Conservation (phyloP, 1,140 invertebrate genomes). For the Procambarus clarkii region DNA sequence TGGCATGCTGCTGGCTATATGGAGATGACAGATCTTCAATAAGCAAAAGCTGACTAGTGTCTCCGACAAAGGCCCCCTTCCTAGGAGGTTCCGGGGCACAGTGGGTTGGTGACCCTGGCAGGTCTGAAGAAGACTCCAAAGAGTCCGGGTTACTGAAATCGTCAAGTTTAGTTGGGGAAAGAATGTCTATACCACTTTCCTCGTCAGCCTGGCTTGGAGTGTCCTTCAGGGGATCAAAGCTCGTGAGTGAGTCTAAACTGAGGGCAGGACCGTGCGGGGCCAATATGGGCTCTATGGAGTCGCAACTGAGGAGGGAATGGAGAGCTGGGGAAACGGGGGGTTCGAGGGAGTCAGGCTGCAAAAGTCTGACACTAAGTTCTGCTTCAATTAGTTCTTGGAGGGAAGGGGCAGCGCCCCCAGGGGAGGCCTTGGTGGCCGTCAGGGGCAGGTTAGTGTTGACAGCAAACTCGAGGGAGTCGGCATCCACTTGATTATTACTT, state of each 20-base stretch:
- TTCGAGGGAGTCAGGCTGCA: slow-evolving; percentile 60
- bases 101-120: slow-evolving; percentile 14
- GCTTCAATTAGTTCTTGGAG: slow-evolving; percentile 66
- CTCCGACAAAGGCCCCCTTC: neutral
- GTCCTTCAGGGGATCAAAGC: slow-evolving; percentile 14
- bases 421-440: slow-evolving; percentile 45
- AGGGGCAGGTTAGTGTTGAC: slow-evolving; percentile 66
- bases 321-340: slow-evolving; percentile 34
- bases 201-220: neutral
- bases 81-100: slow-evolving; percentile 23
- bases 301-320: slow-evolving; percentile 47
- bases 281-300: slow-evolving; percentile 50
- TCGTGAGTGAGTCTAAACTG: slow-evolving; percentile 19
- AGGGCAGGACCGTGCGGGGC: neutral
- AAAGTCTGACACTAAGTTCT: slow-evolving; percentile 49
- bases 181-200: slow-evolving; percentile 59
- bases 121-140: slow-evolving; percentile 60
- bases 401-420: slow-evolving; percentile 56
- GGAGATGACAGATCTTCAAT: neutral
- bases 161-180: slow-evolving; percentile 57
- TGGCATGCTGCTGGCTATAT: neutral
- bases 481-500: slow-evolving; percentile 50
- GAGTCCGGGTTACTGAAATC: slow-evolving; percentile 57
- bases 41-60: neutral
- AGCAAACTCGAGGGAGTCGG: slow-evolving; percentile 63